Conservation (phyloP, 2,888 invertebrate species). For the Crossocerus cetratus region DNA sequence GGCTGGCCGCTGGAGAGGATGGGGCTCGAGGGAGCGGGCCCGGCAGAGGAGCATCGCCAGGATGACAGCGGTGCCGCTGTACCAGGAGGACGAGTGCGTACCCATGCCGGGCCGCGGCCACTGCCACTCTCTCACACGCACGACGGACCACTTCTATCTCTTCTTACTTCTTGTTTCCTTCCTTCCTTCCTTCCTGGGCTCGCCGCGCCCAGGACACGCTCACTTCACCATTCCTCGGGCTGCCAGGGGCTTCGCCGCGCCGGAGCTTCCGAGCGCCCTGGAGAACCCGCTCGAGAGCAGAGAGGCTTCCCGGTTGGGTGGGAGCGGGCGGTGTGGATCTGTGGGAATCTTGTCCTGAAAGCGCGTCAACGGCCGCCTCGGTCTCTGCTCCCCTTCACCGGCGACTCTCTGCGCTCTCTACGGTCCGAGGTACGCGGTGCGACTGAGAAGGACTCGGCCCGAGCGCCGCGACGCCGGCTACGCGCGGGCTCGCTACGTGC, state of each 20-base stretch:
- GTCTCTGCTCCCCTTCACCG: neutral
- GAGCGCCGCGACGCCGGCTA: slow-evolving; percentile 13
- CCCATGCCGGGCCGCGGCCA: slow-evolving; percentile 55
- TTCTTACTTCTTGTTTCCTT: slow-evolving; percentile 12
- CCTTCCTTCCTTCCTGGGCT: slow-evolving; percentile 39
- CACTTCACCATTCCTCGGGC: slow-evolving; percentile 42
- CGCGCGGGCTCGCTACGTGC: no score
- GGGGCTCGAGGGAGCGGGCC: slow-evolving; percentile 29
- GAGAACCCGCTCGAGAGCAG: no score
- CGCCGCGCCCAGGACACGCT: slow-evolving; percentile 55
- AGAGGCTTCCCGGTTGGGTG: no score
- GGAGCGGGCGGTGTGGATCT: neutral
- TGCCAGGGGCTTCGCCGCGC: neutral
- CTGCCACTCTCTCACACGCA: slow-evolving; percentile 6
- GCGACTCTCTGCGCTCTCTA: neutral
- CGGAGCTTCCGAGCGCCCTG: no score
- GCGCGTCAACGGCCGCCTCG: neutral
- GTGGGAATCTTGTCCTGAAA: neutral
- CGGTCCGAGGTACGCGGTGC: slow-evolving; percentile 21
- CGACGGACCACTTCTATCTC: neutral
- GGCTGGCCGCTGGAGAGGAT: slow-evolving; percentile 2
- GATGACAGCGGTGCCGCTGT: slow-evolving; percentile 43
- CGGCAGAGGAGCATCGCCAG: slow-evolving; percentile 47
- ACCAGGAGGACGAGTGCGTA: slow-evolving; percentile 47
- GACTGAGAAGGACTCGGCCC: slow-evolving; percentile 16